Conservation (phyloP, 2,113 vertebrate genomes). For the Pseudopodoces humilis region DNA sequence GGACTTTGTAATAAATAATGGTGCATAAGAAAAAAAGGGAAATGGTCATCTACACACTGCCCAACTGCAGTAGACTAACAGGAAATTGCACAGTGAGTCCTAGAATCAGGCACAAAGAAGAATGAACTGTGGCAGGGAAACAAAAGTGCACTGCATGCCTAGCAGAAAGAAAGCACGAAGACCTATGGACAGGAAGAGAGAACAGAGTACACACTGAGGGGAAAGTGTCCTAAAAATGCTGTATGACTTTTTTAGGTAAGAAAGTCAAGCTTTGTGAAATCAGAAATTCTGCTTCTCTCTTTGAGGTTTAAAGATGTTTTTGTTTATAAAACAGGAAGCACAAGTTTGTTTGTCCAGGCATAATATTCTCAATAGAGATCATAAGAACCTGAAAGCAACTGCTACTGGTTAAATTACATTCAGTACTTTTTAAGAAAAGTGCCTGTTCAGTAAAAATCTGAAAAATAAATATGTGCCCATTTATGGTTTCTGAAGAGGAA, state of each 20-base stretch:
- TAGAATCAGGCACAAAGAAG: neutral
- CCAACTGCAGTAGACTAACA: neutral
- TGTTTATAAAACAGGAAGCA: neutral
- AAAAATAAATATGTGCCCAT: neutral
- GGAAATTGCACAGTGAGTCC: neutral
- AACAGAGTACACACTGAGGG: neutral
- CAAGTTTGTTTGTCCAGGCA: neutral
- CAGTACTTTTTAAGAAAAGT: neutral
- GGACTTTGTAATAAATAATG: neutral
- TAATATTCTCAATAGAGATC: neutral
- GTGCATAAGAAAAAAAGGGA: neutral
- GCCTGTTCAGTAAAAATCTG: neutral
- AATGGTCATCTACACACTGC: neutral
- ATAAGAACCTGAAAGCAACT: neutral
- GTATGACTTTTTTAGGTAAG: neutral
- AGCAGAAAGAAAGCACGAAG: neutral
- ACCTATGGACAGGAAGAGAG: neutral
- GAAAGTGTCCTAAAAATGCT: neutral
- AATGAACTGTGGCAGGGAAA: neutral
- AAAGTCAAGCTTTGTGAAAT: neutral
- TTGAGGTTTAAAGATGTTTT: neutral
- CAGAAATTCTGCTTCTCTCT: neutral
- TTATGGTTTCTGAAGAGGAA: neutral
- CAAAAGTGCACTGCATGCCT: neutral
- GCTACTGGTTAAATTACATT: neutral